These are phyloP conservation scores for Cynaeus angustus DNA, from an alignment of 2,888 invertebrate species.

Conservation along the genomic window DNA sequence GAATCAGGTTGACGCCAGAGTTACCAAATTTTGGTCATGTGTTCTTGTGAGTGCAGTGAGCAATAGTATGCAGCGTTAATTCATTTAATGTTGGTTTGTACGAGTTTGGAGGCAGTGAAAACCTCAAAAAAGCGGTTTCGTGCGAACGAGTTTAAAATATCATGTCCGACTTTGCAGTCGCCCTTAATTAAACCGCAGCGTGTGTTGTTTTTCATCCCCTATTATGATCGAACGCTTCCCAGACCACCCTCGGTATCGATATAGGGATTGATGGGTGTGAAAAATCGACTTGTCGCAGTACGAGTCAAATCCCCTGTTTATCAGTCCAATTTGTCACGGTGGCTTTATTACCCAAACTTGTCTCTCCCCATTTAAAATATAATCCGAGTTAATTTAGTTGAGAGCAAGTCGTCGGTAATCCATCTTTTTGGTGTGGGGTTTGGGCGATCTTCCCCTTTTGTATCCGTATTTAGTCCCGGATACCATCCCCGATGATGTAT, in stretches of 20 bases:
- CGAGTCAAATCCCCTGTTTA: constrained; percentile 4
- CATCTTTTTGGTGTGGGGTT: constrained; percentile 47
- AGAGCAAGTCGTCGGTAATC: constrained; percentile 50
- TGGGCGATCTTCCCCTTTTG: no score
- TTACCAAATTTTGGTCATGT: not conserved
- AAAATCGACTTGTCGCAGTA: constrained; percentile 9
- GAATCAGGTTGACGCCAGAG: not conserved
- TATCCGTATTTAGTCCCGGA: constrained; percentile 36
- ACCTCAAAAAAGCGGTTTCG: no score
- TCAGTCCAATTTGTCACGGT: constrained; percentile 25
- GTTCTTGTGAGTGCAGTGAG: not conserved
- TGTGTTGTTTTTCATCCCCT: constrained; percentile 1
- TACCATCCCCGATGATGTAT: constrained; percentile 56
- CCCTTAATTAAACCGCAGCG: no score
- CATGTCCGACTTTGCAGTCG: no score
- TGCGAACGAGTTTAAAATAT: no score
- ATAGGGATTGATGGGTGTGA: constrained; percentile 2
- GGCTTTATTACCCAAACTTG: constrained; percentile 25
- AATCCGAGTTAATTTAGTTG: constrained; percentile 53
- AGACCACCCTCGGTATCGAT: not conserved
- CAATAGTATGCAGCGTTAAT: not conserved
- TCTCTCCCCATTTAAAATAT: constrained; percentile 41
- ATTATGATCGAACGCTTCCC: not conserved
- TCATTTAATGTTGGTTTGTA: no score
- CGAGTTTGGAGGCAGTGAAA: no score